Percentiles rank a stretch among this genome's conserved stretches.
Conservation (phyloP, 2,113 vertebrate genomes). For the Myrmophylax atrothorax region DNA sequence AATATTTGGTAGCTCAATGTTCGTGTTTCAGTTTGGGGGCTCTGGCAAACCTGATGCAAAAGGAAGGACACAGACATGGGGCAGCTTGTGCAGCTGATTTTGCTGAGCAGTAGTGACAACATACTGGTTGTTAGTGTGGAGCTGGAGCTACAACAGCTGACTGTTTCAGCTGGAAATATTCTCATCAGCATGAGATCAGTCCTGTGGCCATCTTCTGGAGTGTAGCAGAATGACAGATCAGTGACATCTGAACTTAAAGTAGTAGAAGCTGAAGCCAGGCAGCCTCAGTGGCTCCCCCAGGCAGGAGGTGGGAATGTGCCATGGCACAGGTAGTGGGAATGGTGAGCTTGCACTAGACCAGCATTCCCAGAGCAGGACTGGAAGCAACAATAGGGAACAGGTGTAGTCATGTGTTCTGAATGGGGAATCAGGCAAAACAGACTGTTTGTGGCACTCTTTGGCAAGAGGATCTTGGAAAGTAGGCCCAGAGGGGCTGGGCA, state of each 20-base stretch:
- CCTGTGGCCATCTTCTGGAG: not conserved
- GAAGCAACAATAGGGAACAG: not conserved
- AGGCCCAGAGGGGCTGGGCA: not conserved
- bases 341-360: not conserved
- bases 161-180: not conserved
- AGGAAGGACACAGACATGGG: not conserved
- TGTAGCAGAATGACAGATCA: not conserved
- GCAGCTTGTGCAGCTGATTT: not conserved
- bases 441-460: not conserved
- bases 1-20: not conserved
- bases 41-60: not conserved
- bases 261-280: not conserved
- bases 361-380: not conserved
- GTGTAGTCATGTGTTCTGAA: not conserved
- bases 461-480: not conserved
- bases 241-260: not conserved
- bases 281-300: not conserved
- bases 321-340: accelerated
- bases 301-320: not conserved
- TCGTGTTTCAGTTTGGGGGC: not conserved
- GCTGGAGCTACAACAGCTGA: not conserved
- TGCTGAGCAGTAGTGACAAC: not conserved
- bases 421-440: not conserved
- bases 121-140: accelerated
- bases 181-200: not conserved